Evolutionary conservation across 1,140 invertebrate species (phyloP), one percentile per base, ranked within the genome.

Genomic region (Rhagoletis pomonella): DNA sequence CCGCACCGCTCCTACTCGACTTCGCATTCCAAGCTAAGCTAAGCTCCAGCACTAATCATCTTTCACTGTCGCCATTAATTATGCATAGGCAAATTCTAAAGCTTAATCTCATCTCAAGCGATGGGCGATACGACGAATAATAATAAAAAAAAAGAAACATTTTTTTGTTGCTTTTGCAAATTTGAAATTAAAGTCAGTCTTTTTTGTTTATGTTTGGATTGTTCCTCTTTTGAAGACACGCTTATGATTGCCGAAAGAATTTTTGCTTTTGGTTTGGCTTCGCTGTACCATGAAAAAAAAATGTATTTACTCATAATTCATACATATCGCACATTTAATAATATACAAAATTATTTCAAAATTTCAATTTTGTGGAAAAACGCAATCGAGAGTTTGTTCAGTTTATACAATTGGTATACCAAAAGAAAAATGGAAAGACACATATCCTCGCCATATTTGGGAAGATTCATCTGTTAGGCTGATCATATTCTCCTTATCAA

Each of bases 41-140:
- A 10, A 39, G 19, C 64, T 65, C 60, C 3, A 29, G 29, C 64
- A 10, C 64, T 39, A 69, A 69, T 69, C 67, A 69, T 69, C 67
- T 69, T 69, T 47, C 67, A 12, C 39, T 69, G 67, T 69, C 67
- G 39, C 42, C 67, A 69, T 69, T 69, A 69, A 69, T 44, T 69
- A 69, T 69, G 67, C 67, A 69, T 10, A 44, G 39, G 39, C 42
- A 44, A 44, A 10, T 69, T 69, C 67, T 69, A 42, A 44, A 69
- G 67, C 39, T 69, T 29, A 69, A 14, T 4, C 39, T 1, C 14
- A 69, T 42, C 12, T 47, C 42, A 73, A 12, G 67, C 39, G 17
- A 17, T 17, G 42, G 67, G 7, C 12, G 44, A 69, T 47, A 39
- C 14, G 10, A 44, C 44, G 67, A 69, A 44, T 69, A 69, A 69